These are phyloP conservation scores for Pterocles burchelli DNA, from an alignment of 2,113 vertebrate genomes.

Conservation along the genomic window DNA sequence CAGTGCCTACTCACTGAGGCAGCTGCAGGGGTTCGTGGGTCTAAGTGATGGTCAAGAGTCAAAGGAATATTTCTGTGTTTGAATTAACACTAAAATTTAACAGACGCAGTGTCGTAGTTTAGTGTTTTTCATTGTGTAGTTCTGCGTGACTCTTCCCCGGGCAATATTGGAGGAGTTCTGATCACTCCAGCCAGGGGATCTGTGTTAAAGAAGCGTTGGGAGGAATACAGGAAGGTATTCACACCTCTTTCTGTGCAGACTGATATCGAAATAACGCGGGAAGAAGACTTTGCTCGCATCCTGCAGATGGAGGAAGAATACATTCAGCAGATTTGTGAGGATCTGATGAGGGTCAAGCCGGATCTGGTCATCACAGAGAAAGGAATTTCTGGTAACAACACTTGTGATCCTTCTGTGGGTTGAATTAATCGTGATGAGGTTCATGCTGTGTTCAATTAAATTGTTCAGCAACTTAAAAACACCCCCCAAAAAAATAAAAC, in stretches of 20 bases:
- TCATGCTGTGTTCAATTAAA: background rate
- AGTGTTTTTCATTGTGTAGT: background rate
- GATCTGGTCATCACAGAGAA: slow-evolving; percentile 96
- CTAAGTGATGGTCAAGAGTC: background rate
- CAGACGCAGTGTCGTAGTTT: accelerated
- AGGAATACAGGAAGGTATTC: background rate
- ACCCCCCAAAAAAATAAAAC: background rate
- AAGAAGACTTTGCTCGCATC: slow-evolving; percentile 95
- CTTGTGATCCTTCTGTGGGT: accelerated
- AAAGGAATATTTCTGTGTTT: background rate
- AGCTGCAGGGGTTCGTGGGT: background rate
- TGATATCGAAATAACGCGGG: slow-evolving; percentile 94
- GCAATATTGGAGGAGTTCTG: background rate
- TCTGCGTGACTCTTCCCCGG: background rate
- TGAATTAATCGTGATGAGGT: background rate
- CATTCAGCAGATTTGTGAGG: slow-evolving; percentile 95
- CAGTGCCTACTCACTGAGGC: background rate
- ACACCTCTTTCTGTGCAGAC: slow-evolving; percentile 73
- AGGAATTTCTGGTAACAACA: slow-evolving; percentile 87
- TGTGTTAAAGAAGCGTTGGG: background rate
- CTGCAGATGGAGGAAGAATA: slow-evolving; percentile 98
- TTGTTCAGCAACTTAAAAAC: accelerated
- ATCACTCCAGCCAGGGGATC: background rate
- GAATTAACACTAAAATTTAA: background rate
- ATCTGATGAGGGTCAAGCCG: slow-evolving; percentile 90